Evolutionary conservation across 2,888 invertebrate genomes (phyloP), one percentile per base, ranked within the genome.

Genomic region (Leptinotarsa rubiginosa): DNA sequence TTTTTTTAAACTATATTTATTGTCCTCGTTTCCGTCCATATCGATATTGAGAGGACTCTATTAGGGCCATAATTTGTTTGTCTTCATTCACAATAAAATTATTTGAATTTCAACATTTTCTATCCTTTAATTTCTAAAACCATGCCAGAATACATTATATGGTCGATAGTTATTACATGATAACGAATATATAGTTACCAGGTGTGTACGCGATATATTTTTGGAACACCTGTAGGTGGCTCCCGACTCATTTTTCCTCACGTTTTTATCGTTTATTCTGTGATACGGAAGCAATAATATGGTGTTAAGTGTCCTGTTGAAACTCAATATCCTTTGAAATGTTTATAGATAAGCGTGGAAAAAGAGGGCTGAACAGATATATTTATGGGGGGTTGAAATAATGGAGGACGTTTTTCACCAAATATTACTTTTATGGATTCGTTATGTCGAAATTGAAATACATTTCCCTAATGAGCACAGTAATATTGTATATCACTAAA

Each of bases 221-320:
- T 25, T 62, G 41, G 62, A 56, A 56, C 62, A 62, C 62, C 62
- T 62, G 62, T 31, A 31, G 62, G 25, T n/a, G 41, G 62, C n/a
- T 41, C 31, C 10, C 16, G 62, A 62, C 25, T 5, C 50, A 50
- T 50, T 62, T 62, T 41, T 62, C 31, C 41, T n/a, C 62, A 41
- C 62, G 41, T 62, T 62, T 41, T n/a, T 62, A 62, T 41, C 62
- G 31, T 62, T 22, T 56, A 31, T 62, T 41, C 10, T 7, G 16
- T 62, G n/a, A 62, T 62, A 62, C 16, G 41, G 16, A 62, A 62
- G 15, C 15, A 62, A 62, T 62, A 62, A 31, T 4, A 10, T n/a
- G 1, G 31, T 18, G 62, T 62, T 62, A 10, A 62, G 62, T 62
- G 41, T 10, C 41, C n/a, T 62, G 62, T 62, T 62, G n/a, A 62